These are phyloP conservation scores for Onychorhynchus coronatus DNA, from an alignment of 2,113 vertebrate genomes.

Conservation along the genomic window DNA sequence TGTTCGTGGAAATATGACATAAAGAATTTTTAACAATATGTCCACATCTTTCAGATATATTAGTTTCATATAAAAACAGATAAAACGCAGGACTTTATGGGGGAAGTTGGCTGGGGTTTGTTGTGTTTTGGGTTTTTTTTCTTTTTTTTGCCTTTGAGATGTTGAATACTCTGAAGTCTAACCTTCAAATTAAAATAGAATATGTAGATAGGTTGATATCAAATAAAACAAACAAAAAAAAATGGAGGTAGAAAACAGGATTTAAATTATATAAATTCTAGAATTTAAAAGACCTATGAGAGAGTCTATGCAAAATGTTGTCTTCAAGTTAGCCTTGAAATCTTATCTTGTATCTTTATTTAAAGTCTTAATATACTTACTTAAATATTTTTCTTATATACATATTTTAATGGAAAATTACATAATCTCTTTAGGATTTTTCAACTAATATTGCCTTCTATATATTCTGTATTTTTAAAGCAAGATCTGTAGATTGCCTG, in stretches of 20 bases:
- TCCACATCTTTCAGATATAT: background rate
- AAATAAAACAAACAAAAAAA: background rate
- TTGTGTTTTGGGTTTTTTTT: background rate
- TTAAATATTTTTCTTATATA: background rate
- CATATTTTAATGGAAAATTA: background rate
- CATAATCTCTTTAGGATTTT: background rate
- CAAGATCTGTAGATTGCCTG: background rate
- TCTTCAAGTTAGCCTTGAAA: background rate
- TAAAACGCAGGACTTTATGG: background rate
- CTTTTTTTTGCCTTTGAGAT: background rate
- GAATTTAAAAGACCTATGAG: background rate
- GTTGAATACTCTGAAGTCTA: background rate
- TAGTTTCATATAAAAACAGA: background rate
- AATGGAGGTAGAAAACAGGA: background rate
- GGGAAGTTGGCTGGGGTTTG: background rate
- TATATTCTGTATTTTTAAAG: background rate
- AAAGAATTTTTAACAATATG: background rate
- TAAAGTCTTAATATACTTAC: background rate
- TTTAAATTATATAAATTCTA: background rate
- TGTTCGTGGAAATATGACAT: background rate
- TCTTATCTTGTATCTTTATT: background rate
- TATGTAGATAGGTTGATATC: too few relatives aligned
- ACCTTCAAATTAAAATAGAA: background rate
- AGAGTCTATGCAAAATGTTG: background rate
- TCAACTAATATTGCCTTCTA: background rate